Evolutionary conservation across 1,140 invertebrate species (phyloP), one percentile per base, ranked within the genome.

Genomic region (Drosophila sp.): DNA sequence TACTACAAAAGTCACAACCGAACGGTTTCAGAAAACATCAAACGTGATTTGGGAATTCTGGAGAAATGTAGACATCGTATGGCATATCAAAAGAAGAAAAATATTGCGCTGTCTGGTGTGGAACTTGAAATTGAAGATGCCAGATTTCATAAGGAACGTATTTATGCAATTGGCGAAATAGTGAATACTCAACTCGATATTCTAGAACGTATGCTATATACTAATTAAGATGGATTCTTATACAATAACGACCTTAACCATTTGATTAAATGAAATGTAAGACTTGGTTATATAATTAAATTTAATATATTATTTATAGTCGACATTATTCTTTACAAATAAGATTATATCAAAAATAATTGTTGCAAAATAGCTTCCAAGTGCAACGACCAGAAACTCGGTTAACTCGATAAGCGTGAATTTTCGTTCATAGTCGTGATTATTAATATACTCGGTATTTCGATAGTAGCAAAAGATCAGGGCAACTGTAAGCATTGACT

Each of bases 11-110:
- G 59, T 0, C 25, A 36, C 0, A 50, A 58, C 5, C 62, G 69
- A 0, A 87, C 72, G 6, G 83, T 87, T 4, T 11, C 18, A 0
- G 69, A 76, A 46, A 69, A 79, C 18, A 56, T 79, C 7, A 16
- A 41, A 11, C 6, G 11, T 0, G 7, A 29, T 7, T 18, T 78
- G 5, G 45, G 27, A 0, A 13, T 3, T 7, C 6, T 27, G 5
- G 11, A 46, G 0, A 18, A 14, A 9, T 27, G 46, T 7, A 38
- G 16, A 2, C 18, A 27, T 25, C 18, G 7, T 4, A 1, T 8
- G 4, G 13, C 40, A 58, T 29, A 27, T 18, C 11, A 13, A 2
- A 46, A 32, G 7, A 2, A 58, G 16, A 11, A 29, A 7, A 18
- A 9, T n/a, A 32, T 63, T 13, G 40, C n/a, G 14, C 13, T 58